Conservation (phyloP, 1,140 invertebrate species). For the Saccostrea echinata region DNA sequence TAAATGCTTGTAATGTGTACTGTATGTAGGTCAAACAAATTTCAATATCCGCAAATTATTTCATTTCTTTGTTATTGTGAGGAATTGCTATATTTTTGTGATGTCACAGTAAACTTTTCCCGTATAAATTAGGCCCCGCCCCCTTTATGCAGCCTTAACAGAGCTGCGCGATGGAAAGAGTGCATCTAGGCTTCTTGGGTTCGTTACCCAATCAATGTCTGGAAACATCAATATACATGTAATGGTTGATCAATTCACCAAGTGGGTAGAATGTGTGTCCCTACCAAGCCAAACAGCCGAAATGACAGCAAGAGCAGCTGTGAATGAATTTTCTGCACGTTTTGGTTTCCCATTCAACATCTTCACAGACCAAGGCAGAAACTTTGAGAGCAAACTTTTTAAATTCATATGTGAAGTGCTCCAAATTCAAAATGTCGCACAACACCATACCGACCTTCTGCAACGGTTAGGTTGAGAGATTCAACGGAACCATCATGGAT, state of each 20-base stretch:
- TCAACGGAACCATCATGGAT: constrained; percentile 50
- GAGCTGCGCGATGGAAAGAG: constrained; percentile 41
- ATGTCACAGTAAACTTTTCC: too few species aligned
- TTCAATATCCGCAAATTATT: too few species aligned
- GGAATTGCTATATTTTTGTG: too few species aligned
- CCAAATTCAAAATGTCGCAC: constrained; percentile 50
- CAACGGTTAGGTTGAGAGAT: constrained; percentile 52
- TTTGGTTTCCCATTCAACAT: constrained; percentile 51
- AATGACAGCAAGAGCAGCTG: background rate
- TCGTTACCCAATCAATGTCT: background rate
- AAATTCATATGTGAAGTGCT: constrained; percentile 44
- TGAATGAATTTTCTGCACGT: constrained; percentile 47
- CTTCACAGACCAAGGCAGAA: constrained; percentile 49
- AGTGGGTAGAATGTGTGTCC: constrained; percentile 44
- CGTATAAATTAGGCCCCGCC: too few species aligned
- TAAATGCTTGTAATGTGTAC: too few species aligned
- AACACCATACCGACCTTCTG: constrained; percentile 49
- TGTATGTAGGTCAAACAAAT: too few species aligned
- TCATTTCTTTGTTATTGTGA: too few species aligned
- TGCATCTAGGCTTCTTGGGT: constrained; percentile 46
- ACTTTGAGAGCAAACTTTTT: constrained; percentile 52
- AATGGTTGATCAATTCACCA: constrained; percentile 47
- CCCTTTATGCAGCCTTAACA: too few species aligned
- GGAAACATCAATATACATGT: constrained; percentile 47
- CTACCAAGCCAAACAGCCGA: constrained; percentile 44